Base-by-base conservation (phyloP, 1,140 invertebrate genomes). In the Cepaea nemoralis region DNA sequence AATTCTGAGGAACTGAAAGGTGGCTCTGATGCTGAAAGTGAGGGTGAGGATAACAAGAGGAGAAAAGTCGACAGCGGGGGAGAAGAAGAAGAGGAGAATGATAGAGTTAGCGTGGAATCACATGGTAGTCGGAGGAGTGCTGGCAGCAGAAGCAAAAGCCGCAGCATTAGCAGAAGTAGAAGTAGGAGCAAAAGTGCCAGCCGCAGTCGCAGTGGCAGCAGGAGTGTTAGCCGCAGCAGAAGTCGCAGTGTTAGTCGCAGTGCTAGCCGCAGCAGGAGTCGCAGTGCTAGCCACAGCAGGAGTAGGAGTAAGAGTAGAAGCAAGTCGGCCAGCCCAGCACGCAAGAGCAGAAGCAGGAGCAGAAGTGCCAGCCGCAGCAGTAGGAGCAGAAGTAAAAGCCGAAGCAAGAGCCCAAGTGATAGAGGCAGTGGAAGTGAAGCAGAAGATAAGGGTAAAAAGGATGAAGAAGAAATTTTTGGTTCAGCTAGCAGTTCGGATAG, bases 381-480 rank as follows among this genome's bases (percentile, higher is more conserved):
- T n/a, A 71, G 50, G 73, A 84, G 85, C 42, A 67, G 76, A 71
- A 84, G 84, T 33, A 50, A 79, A 37, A 81, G 81, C 75, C 35
- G 69, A 31, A 84, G 84, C 82, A 74, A 82, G 0, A 88, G 86
- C 69, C 80, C 84, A 24, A 89, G 86, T 83, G 86, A 82, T 16
- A 88, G 87, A 83, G 87, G 81, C 24, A 84, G 83, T 82, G 87
- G 83, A 45, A 79, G 83, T 59, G 80, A 77, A 24, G n/a, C 83
- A 77, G 14, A 83, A 77, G 48, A 87, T 84, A 87, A 91, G 39
- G 85, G 83, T 5, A 90, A 89, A 83, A 91, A 91, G 82, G 91
- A 92, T 74, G 91, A 91, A 69, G 91, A 90, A 77, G 91, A 92
- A 79, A 92, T 92, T 80, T 92, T 92, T 83, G 92, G 92, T 39